These are phyloP conservation scores for Heloderma charlesbogerti DNA, from an alignment of 2,113 vertebrate species.

Conservation along the genomic window DNA sequence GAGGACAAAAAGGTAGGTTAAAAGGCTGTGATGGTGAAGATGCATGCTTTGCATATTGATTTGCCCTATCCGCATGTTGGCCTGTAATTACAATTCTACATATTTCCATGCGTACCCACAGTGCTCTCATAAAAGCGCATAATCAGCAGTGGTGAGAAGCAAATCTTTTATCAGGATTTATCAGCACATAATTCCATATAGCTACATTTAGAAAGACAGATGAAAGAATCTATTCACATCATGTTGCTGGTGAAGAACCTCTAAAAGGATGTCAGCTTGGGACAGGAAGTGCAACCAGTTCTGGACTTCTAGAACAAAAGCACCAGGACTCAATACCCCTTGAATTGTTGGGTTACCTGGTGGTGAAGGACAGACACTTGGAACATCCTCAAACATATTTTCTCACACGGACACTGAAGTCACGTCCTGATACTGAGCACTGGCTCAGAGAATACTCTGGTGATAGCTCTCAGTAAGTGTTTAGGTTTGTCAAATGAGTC, in stretches of 20 bases:
- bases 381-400: not conserved
- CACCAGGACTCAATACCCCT: not conserved
- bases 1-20: not conserved
- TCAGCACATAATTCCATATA: not conserved
- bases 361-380: not conserved
- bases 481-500: no score
- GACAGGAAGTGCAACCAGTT: no score
- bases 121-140: not conserved
- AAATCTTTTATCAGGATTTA: not conserved
- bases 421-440: no score
- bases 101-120: not conserved
- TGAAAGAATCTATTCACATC: not conserved
- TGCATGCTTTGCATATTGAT: accelerated
- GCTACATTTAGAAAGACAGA: not conserved
- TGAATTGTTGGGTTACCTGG: not conserved
- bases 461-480: not conserved
- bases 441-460: not conserved
- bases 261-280: not conserved
- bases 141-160: not conserved
- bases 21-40: not conserved
- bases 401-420: not conserved
- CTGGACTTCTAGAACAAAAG: not conserved
- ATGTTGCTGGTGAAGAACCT: not conserved
- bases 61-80: no score
- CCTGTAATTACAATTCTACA: no score